These are phyloP conservation scores for Poeciliopsis gracilis DNA, from an alignment of 2,797 vertebrate species.

Conservation along the genomic window DNA sequence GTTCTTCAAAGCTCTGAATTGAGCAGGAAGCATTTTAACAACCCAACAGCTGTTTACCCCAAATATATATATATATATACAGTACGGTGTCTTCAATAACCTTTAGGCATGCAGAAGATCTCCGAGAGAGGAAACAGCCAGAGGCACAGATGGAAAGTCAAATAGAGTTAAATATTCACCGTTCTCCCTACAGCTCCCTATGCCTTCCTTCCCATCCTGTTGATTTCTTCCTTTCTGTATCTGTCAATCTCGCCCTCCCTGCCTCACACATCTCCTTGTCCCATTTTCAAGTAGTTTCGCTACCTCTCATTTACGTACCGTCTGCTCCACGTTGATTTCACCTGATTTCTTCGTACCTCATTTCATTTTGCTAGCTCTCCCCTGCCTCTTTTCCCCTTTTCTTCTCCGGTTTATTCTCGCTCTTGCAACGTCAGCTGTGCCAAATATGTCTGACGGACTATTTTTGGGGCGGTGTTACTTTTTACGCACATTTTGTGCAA, in stretches of 20 bases:
- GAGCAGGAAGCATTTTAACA: not conserved
- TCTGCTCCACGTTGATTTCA: not conserved
- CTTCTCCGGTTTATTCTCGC: not conserved
- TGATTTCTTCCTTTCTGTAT: slow-evolving; percentile 6
- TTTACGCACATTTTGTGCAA: not conserved
- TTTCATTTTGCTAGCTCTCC: slow-evolving; percentile 17
- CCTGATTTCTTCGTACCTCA: slow-evolving; percentile 1
- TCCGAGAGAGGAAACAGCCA: slow-evolving; percentile 33
- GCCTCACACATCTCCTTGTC: slow-evolving; percentile 16
- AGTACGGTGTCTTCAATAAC: slow-evolving; percentile 29
- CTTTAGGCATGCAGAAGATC: slow-evolving; percentile 42
- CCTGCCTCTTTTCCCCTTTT: slow-evolving; percentile 6
- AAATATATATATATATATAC: not conserved
- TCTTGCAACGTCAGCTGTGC: not conserved
- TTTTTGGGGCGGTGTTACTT: not conserved
- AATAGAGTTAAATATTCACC: slow-evolving; percentile 73
- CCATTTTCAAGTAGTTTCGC: slow-evolving; percentile 30
- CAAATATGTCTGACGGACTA: not conserved
- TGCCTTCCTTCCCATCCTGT: slow-evolving; percentile 25
- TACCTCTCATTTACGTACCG: slow-evolving; percentile 14
- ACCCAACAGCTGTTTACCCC: not conserved
- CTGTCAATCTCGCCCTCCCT: slow-evolving; percentile 4
- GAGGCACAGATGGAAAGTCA: slow-evolving; percentile 58
- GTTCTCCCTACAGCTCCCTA: slow-evolving; percentile 31
- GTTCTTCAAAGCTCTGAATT: not conserved